phyloP scores from a whole-genome alignment of 1,140 invertebrate genomes.

The Drosophila orosa region DNA sequence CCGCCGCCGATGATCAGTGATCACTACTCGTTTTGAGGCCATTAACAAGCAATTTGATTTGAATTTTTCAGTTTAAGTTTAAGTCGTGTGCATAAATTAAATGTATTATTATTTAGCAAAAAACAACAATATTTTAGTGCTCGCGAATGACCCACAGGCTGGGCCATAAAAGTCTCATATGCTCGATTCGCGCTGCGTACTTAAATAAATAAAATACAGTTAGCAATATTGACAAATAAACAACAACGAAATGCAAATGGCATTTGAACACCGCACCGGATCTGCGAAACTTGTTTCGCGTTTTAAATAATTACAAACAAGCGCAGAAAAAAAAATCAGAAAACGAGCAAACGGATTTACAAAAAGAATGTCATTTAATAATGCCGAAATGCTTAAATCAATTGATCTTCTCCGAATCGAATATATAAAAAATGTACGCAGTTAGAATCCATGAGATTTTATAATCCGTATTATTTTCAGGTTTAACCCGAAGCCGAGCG shows the following conservation, averaged over 20 bases:
- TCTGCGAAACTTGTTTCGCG: conserved; percentile 42
- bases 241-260: conserved; percentile 35
- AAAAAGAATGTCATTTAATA: conserved; percentile 34
- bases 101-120: background rate
- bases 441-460: conserved; percentile 31
- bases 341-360: conserved; percentile 22
- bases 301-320: conserved; percentile 41
- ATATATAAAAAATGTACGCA: conserved; percentile 35
- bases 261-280: conserved; percentile 43
- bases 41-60: conserved; percentile 32
- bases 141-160: background rate
- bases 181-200: conserved; percentile 11
- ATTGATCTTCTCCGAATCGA: conserved; percentile 35
- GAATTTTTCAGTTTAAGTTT: conserved; percentile 25
- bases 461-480: conserved; percentile 23
- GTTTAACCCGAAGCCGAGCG: conserved; percentile 25
- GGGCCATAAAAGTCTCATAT: conserved; percentile 18
- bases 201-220: conserved; percentile 40
- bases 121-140: conserved; percentile 8
- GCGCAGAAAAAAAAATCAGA: conserved; percentile 22
- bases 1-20: conserved; percentile 15
- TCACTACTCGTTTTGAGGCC: conserved; percentile 18
- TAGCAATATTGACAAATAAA: conserved; percentile 37
- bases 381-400: conserved; percentile 30
- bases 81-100: conserved; percentile 20